These are phyloP conservation scores for Agapornis roseicollis DNA, from an alignment of 2,113 vertebrate genomes.

Conservation along the genomic window DNA sequence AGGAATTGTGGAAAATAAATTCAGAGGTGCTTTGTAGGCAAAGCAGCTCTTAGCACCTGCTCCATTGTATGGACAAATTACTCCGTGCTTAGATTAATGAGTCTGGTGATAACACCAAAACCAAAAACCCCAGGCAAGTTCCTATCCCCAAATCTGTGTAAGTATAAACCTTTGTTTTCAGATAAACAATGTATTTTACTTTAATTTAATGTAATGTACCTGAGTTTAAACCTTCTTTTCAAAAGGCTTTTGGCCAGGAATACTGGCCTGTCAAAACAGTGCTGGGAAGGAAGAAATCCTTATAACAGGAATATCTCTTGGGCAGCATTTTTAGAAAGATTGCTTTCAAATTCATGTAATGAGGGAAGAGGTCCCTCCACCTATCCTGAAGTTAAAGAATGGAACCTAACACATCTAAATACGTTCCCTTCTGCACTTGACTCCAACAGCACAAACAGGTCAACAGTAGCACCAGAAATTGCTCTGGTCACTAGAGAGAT, in stretches of 20 bases:
- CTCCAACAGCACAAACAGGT: neutral
- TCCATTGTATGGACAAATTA: neutral
- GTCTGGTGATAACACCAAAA: neutral
- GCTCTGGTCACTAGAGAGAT: neutral
- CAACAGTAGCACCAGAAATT: neutral
- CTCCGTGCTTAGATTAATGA: neutral
- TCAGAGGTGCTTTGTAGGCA: neutral
- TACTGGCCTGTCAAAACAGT: neutral
- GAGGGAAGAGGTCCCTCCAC: neutral
- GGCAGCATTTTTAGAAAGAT: neutral
- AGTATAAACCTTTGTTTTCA: neutral
- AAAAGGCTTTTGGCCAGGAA: neutral
- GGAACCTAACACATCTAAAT: neutral
- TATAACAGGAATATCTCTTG: neutral
- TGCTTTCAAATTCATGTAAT: neutral
- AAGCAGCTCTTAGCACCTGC: neutral
- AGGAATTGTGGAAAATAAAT: neutral
- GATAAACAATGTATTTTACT: neutral
- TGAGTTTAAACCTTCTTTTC: neutral
- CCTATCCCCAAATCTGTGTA: accelerated
- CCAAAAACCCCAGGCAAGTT: neutral
- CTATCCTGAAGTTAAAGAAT: neutral
- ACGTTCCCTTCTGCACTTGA: neutral
- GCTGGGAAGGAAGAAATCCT: neutral
- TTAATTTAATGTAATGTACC: neutral